Evolutionary conservation across 1,140 invertebrate species (phyloP), one percentile per base, ranked within the genome.

Genomic region (Aphidius gifuensis): DNA sequence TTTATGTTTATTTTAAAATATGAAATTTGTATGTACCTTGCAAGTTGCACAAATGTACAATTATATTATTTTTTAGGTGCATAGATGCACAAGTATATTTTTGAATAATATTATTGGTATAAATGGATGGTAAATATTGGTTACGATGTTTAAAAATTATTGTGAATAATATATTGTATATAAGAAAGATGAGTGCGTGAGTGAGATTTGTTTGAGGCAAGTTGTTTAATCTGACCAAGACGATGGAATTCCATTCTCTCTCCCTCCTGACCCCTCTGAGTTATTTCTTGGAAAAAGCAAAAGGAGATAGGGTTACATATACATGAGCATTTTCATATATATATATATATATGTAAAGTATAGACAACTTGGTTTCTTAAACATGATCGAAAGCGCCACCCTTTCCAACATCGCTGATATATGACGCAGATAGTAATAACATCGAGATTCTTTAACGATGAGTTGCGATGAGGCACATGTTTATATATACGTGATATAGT

Each of bases 381-480:
- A 58, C 48, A 23, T 64, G 65, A 66, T 66, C 61, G 61, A 66
- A 64, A 66, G 65, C 65, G 65, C 65, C 65, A 66, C 61, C 63
- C 64, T 71, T 63, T 66, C 67, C 46, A 42, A 32, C 59, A 11
- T 50, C 47, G 45, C 46, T 60, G 46, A 61, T 51, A 32, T 51
- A 61, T 48, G 50, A 66, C 60, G 49, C 53, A 68, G 69, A 65
- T 68, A 70, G 64, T 64, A 64, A 54, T 40, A 60, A 32, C 2
- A 4, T 32, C 57, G 64, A 64, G 71, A 76, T 77, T 64, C 71
- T 68, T 67, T 55, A 70, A 49, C 67, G 68, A 71, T 76, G 75
- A 76, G 64, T 68, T 68, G 65, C 42, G 16, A 38, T 44, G 53
- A 64, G 53, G 46, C 61, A 55, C 54, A 50, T 46, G 61, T 9